Conservation (phyloP, 2,113 vertebrate genomes). For the Solea solea region DNA sequence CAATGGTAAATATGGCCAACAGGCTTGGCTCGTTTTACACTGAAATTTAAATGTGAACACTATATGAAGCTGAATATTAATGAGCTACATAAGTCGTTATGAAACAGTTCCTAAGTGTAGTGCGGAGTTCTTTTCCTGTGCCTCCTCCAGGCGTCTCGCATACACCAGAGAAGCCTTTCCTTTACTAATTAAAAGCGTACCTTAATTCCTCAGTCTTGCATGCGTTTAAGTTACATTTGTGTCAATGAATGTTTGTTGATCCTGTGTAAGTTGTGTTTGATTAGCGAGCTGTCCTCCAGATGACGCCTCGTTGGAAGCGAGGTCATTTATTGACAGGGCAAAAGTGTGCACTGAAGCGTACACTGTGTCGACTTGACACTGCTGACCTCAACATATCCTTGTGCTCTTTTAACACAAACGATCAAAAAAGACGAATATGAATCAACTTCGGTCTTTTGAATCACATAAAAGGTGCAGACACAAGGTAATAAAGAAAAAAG, state of each 20-base stretch:
- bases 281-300: slow-evolving; percentile 45
- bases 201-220: slow-evolving; percentile 71
- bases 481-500: background rate
- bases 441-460: background rate
- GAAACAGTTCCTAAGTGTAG: slow-evolving; percentile 53
- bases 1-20: slow-evolving; percentile 69
- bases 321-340: slow-evolving; percentile 12
- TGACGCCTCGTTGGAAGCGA: slow-evolving; percentile 30
- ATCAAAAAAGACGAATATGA: too few relatives aligned
- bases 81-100: slow-evolving; percentile 60
- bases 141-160: slow-evolving; percentile 61
- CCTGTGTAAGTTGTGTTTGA: slow-evolving; percentile 54
- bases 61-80: slow-evolving; percentile 70
- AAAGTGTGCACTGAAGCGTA: background rate
- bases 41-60: slow-evolving; percentile 56
- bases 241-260: slow-evolving; percentile 69
- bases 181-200: slow-evolving; percentile 72
- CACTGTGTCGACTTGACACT: background rate
- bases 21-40: slow-evolving; percentile 57
- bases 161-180: slow-evolving; percentile 62
- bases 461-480: background rate
- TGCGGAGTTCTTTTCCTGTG: slow-evolving; percentile 41
- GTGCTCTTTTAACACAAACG: background rate
- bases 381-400: background rate
- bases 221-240: slow-evolving; percentile 64